Percentiles rank a stretch among this genome's conserved stretches.
These are phyloP conservation scores for Crocallis elinguaria DNA, from an alignment of 2,888 invertebrate genomes.

Conservation along the genomic window DNA sequence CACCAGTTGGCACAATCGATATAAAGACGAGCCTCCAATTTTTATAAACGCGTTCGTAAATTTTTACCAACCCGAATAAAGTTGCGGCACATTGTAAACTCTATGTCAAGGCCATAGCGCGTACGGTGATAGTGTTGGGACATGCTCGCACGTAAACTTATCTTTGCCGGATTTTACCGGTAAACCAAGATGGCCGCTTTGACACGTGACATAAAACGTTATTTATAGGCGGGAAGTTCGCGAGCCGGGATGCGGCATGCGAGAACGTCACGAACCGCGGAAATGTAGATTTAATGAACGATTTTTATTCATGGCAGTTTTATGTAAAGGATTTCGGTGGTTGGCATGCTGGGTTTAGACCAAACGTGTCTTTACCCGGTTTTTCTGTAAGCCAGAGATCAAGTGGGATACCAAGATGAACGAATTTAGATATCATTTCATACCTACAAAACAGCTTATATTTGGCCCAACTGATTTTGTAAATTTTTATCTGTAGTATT, in stretches of 20 bases:
- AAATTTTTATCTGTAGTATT: no score
- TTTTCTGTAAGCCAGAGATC: no score
- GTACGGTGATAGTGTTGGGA: constrained; percentile 45
- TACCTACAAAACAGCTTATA: no score
- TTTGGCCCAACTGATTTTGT: no score
- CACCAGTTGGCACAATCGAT: constrained; percentile 84
- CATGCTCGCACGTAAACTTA: constrained; percentile 47
- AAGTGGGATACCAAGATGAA: no score
- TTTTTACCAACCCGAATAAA: constrained; percentile 44
- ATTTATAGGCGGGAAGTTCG: constrained; percentile 80
- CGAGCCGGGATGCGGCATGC: constrained; percentile 78
- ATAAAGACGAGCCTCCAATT: constrained; percentile 67
- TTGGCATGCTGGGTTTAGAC: constrained; percentile 26
- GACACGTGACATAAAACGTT: constrained; percentile 81
- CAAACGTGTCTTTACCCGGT: constrained; percentile 23
- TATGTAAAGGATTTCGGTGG: constrained; percentile 58
- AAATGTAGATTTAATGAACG: constrained; percentile 68
- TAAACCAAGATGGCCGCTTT: constrained; percentile 74
- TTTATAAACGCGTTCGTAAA: constrained; percentile 58
- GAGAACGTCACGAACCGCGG: constrained; percentile 77
- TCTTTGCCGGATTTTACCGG: constrained; percentile 58
- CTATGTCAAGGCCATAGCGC: constrained; percentile 60
- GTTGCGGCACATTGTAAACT: constrained; percentile 52
- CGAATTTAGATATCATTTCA: no score
- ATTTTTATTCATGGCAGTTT: constrained; percentile 79